A percentile compares a stretch with the other conserved stretches of the same genome.
These are phyloP conservation scores for Cephus pygmeus DNA, from an alignment of 2,888 invertebrate species.

Conservation along the genomic window DNA sequence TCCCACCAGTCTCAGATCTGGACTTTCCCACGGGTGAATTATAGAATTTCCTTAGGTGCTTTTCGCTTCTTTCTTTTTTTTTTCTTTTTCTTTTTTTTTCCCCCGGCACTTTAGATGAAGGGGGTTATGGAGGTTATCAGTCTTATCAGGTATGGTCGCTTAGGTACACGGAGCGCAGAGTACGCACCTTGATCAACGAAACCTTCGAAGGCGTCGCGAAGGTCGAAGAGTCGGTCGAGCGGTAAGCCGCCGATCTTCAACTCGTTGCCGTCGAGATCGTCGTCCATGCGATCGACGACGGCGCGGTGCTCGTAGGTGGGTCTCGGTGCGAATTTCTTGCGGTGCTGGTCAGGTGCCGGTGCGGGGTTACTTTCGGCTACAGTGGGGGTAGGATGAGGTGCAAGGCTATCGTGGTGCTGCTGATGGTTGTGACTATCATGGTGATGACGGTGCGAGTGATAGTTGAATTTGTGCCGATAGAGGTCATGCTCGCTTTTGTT, in stretches of 20 bases:
- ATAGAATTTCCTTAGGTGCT: background rate
- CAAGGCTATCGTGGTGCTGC: slow-evolving; percentile 43
- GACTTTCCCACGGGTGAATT: background rate
- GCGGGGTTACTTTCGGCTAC: slow-evolving; percentile 54
- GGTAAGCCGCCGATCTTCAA: slow-evolving; percentile 65
- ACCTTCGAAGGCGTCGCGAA: slow-evolving; percentile 73
- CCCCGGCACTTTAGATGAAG: slow-evolving; percentile 46
- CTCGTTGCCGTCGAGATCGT: slow-evolving; percentile 64
- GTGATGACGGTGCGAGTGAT: slow-evolving; percentile 61
- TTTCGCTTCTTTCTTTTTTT: background rate
- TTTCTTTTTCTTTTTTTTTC: fast-evolving
- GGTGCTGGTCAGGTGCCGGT: slow-evolving; percentile 39
- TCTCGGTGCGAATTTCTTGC: slow-evolving; percentile 60
- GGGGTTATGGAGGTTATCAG: slow-evolving; percentile 58
- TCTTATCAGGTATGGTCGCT: background rate
- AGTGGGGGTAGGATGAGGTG: slow-evolving; percentile 50
- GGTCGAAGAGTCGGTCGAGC: slow-evolving; percentile 72
- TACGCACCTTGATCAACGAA: slow-evolving; percentile 75
- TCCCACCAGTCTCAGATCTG: background rate
- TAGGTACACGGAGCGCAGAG: slow-evolving; percentile 44
- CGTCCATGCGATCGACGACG: slow-evolving; percentile 69
- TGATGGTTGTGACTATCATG: slow-evolving; percentile 53
- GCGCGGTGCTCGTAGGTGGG: slow-evolving; percentile 64
- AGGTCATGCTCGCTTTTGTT: slow-evolving; percentile 27
- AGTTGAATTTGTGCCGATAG: slow-evolving; percentile 46